phyloP scores from a whole-genome alignment of 2,113 vertebrate genomes.

The Oxyruncus cristatus region DNA sequence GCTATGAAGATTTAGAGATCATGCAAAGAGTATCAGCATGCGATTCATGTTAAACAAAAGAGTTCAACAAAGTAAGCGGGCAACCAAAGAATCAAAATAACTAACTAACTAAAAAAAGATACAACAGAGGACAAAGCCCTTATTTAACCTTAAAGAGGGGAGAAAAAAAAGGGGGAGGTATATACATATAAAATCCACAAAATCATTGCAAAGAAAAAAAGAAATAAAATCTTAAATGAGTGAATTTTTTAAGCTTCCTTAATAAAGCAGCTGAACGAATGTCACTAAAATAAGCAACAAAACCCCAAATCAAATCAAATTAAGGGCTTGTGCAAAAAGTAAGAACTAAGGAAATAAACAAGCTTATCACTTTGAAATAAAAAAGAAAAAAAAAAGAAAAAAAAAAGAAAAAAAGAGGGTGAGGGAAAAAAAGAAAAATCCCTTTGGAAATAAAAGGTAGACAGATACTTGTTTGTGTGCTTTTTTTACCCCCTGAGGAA shows the following conservation, averaged over 20 bases:
- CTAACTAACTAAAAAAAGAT: constrained; percentile 40
- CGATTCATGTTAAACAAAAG: constrained; percentile 73
- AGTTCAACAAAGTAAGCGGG: constrained; percentile 72
- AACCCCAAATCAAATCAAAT: constrained; percentile 61
- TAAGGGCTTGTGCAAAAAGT: constrained; percentile 45
- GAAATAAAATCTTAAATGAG: constrained; percentile 74
- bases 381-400: constrained; percentile 62
- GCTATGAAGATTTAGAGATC: constrained; percentile 75
- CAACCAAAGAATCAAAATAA: constrained; percentile 68
- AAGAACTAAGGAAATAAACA: constrained; percentile 78
- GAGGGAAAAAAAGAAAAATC: constrained; percentile 68
- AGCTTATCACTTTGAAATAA: constrained; percentile 64
- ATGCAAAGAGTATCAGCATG: constrained; percentile 81
- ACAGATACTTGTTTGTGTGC: constrained; percentile 67
- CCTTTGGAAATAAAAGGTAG: constrained; percentile 79
- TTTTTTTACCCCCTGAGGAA: constrained; percentile 80
- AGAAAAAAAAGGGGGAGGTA: background rate
- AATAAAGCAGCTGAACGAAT: constrained; percentile 77
- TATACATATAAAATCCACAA: background rate
- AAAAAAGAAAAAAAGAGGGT: background rate
- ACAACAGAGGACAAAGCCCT: constrained; percentile 53
- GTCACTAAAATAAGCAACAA: constrained; percentile 78
- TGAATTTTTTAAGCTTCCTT: constrained; percentile 66
- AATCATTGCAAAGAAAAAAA: constrained; percentile 51
- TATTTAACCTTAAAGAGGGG: constrained; percentile 33